Evolutionary conservation across 2,888 invertebrate species (phyloP), one percentile per base, ranked within the genome.

Genomic region (Spilarctia lutea): DNA sequence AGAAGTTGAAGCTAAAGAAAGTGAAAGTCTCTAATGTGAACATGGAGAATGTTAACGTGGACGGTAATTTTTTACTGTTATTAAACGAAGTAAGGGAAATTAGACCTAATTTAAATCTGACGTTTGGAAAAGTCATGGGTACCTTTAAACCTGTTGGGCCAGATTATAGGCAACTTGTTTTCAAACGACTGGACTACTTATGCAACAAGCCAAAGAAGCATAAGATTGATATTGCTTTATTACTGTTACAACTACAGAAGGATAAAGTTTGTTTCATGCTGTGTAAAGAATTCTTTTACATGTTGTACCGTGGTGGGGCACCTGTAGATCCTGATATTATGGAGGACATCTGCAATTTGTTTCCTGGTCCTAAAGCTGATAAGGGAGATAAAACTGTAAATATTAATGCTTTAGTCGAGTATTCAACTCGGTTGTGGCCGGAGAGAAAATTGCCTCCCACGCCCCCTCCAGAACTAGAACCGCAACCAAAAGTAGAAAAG

Each of bases 381-480:
- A 93, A 94, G 77, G 13, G 77, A 2, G 13, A 77, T 2, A 93
- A 89, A 77, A 86, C 83, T 7, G 85, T 94, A 35, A 83, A 91
- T 84, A 71, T 94, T 4, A 78, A 60, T 10, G 42, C 73, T 13
- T 35, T 93, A 60, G 89, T 84, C 2, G 93, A 94, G 30, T 94
- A 87, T 78, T 81, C 92, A n/a, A 85, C 83, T 69, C 86, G 91
- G 42, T 91, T 91, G 82, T 94, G 93, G 93, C 94, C 94, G 6
- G 92, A 93, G 2, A 88, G 88, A 27, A 83, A 89, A 48, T 76
- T 94, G 48, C 93, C 92, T 1, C 88, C 89, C 0, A 91, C 92
- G 18, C 91, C 92, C 10, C 90, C 89, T 0, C 91, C 91, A 1
- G 90, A 91, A 80, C 84, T 81, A 0, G 84, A 52, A 67, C 77